Percentiles rank a stretch among this genome's conserved stretches.
phyloP scores from a whole-genome alignment of 2,888 invertebrate species.

The Drosophila cyrtoloma region DNA sequence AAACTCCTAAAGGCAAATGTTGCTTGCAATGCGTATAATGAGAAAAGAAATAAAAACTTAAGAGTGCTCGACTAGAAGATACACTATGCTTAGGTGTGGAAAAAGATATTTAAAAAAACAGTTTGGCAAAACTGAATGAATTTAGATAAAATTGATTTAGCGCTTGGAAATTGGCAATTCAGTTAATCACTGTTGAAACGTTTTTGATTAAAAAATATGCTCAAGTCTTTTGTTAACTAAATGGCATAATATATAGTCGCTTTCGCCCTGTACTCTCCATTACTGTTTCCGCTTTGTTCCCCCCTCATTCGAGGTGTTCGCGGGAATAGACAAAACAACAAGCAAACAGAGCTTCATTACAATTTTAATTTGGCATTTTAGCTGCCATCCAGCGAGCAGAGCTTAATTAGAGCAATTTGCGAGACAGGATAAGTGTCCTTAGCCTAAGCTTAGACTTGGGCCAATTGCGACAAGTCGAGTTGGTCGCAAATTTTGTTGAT shows the following conservation, averaged over 20 bases:
- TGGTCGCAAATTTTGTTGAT: constrained; percentile 40
- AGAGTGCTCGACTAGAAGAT: background rate
- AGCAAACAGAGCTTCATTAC: constrained; percentile 64
- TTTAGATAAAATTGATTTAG: constrained; percentile 3
- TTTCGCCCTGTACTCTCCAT: background rate
- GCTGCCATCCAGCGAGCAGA: constrained; percentile 29
- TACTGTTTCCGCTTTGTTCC: background rate
- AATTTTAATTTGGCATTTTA: constrained; percentile 76
- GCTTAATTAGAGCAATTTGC: constrained; percentile 78
- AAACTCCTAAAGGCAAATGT: constrained; percentile 2
- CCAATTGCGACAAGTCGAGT: constrained; percentile 39
- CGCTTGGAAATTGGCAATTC: constrained; percentile 5
- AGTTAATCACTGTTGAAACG: constrained; percentile 6
- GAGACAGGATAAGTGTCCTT: constrained; percentile 66
- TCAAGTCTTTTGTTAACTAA: constrained; percentile 24
- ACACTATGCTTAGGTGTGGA: background rate
- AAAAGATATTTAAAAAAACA: background rate
- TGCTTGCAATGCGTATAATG: background rate
- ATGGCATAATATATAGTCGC: constrained; percentile 14
- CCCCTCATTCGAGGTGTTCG: constrained; percentile 5
- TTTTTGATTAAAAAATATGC: constrained; percentile 6
- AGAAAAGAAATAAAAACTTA: background rate
- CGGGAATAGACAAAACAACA: constrained; percentile 23
- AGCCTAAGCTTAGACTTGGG: constrained; percentile 44
- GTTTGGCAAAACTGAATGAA: constrained; percentile 8